phyloP scores from a whole-genome alignment of 2,797 vertebrate genomes.

The Acropternis orthonyx region DNA sequence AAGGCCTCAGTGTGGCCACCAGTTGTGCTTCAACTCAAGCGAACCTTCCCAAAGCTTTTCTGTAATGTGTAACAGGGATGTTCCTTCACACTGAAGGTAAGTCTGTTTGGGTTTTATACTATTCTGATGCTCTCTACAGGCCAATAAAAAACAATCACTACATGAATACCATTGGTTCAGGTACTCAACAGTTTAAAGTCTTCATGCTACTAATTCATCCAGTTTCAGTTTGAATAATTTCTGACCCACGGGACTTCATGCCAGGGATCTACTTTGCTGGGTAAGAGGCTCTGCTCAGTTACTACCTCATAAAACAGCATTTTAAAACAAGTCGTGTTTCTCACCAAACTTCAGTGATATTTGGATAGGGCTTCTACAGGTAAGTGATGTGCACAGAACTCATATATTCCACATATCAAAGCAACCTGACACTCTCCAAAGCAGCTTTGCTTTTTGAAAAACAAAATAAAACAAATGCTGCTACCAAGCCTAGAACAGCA shows the following conservation, averaged over 20 bases:
- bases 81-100: not conserved
- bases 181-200: not conserved
- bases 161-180: accelerated
- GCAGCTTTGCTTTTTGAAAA: not conserved
- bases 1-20: not conserved
- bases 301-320: not conserved
- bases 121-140: accelerated
- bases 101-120: not conserved
- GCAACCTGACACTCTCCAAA: not conserved
- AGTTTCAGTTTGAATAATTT: not conserved
- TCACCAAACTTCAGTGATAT: not conserved
- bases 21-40: not conserved
- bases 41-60: not conserved
- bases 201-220: not conserved
- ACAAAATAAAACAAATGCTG: not conserved
- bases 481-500: not conserved
- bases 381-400: not conserved
- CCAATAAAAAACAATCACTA: not conserved
- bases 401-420: accelerated
- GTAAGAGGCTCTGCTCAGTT: not conserved
- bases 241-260: not conserved
- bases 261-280: not conserved
- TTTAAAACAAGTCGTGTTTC: not conserved
- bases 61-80: not conserved
- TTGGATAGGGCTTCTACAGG: not conserved